Evolutionary conservation across 2,113 vertebrate species (phyloP).

Genomic region (Saccopteryx leptura): DNA sequence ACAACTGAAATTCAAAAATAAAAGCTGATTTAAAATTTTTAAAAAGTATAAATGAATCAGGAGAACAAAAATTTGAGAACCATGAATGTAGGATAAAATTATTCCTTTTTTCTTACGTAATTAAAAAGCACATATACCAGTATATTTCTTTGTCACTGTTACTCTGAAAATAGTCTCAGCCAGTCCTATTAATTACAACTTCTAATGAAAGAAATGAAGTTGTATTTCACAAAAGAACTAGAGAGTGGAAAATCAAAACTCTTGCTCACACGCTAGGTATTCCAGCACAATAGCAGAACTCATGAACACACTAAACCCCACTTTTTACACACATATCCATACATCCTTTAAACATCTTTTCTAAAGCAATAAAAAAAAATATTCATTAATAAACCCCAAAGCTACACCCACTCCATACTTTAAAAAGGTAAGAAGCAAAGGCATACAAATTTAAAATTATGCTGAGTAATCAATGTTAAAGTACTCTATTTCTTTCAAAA

Average conservation of each 20-base stretch:
- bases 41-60: neutral
- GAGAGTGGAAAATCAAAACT: neutral
- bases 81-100: neutral
- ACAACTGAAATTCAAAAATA: too few relatives aligned
- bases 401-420: neutral
- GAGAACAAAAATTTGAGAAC: neutral
- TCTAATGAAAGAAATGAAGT: neutral
- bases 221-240: slow-evolving; percentile 33
- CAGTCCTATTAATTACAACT: neutral
- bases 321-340: neutral
- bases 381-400: neutral
- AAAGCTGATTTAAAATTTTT: too few relatives aligned
- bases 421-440: slow-evolving; percentile 16
- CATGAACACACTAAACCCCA: neutral
- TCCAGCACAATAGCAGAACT: neutral
- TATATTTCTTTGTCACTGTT: neutral
- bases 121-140: neutral
- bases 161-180: neutral
- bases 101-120: neutral
- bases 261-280: neutral
- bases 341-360: slow-evolving; percentile 2
- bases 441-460: neutral
- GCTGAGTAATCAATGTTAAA: neutral
- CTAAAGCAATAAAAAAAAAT: slow-evolving; percentile 14
- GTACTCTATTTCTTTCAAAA: slow-evolving; percentile 27